Conservation (phyloP, 2,113 vertebrate genomes). For the Cyanoliseus patagonus region DNA sequence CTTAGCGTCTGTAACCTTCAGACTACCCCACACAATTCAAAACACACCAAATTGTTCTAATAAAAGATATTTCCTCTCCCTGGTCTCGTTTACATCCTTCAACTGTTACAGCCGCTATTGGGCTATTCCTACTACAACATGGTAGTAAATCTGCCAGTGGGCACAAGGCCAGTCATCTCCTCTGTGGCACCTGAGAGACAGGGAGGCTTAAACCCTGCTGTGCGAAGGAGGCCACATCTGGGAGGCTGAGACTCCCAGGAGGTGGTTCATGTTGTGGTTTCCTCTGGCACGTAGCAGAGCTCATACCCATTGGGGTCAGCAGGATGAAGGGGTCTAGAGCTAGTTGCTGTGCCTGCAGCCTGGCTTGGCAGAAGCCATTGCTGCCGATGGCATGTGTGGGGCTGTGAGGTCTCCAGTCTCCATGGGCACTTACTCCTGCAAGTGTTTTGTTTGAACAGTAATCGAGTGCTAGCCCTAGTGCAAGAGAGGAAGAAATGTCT, state of each 20-base stretch:
- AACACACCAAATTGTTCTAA: not conserved
- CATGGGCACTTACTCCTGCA: not conserved
- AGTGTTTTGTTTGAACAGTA: not conserved
- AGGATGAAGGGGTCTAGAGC: not conserved
- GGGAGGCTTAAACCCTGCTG: not conserved
- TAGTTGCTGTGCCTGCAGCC: not conserved
- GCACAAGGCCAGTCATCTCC: not conserved
- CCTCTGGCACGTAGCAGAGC: not conserved
- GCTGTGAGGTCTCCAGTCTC: accelerated
- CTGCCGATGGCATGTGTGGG: not conserved
- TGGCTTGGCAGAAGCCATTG: not conserved
- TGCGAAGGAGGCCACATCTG: not conserved
- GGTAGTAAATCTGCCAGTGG: not conserved
- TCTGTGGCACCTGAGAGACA: not conserved
- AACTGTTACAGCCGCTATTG: not conserved
- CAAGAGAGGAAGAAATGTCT: not conserved
- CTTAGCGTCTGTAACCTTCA: not conserved
- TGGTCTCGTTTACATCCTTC: not conserved
- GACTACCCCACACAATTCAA: slow-evolving; percentile 14
- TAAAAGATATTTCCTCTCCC: not conserved
- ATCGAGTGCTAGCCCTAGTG: accelerated
- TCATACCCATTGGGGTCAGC: not conserved
- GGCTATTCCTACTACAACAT: not conserved
- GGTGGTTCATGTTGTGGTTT: not conserved
- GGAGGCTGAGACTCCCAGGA: not conserved